Evolutionary conservation across 2,113 vertebrate genomes (phyloP).

Genomic region (Neodon shergylaensis): DNA sequence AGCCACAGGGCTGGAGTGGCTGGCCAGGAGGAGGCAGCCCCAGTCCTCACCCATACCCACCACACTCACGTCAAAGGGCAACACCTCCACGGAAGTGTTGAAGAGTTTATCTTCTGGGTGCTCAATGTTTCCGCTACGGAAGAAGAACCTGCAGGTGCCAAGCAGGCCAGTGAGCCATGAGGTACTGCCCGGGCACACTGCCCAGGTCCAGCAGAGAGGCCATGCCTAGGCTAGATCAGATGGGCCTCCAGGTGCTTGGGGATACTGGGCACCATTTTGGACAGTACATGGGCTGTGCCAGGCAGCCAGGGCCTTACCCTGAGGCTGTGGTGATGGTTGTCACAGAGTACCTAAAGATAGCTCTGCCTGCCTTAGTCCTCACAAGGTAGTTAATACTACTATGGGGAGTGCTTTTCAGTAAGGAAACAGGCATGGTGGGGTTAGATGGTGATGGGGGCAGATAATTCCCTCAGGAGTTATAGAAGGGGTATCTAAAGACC

Average conservation of each 20-base stretch:
- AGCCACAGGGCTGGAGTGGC: conserved; percentile 19
- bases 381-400: neutral
- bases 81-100: conserved; percentile 97
- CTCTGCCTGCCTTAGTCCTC: neutral
- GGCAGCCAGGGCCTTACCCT: neutral
- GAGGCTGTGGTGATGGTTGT: neutral
- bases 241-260: neutral
- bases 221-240: neutral
- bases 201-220: neutral
- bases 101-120: conserved; percentile 98
- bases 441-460: too few relatives aligned
- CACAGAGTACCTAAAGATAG: neutral
- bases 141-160: conserved; percentile 92
- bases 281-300: neutral
- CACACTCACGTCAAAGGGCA: conserved; percentile 95
- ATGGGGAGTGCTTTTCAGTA: neutral
- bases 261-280: neutral
- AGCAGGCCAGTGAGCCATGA: conserved; percentile 59
- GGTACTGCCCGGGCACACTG: neutral
- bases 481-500: neutral
- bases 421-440: neutral
- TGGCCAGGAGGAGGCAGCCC: neutral
- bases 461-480: neutral
- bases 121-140: conserved; percentile 97
- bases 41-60: neutral